Evolutionary conservation across 2,797 vertebrate genomes (phyloP).

Genomic region (Merluccius polli): DNA sequence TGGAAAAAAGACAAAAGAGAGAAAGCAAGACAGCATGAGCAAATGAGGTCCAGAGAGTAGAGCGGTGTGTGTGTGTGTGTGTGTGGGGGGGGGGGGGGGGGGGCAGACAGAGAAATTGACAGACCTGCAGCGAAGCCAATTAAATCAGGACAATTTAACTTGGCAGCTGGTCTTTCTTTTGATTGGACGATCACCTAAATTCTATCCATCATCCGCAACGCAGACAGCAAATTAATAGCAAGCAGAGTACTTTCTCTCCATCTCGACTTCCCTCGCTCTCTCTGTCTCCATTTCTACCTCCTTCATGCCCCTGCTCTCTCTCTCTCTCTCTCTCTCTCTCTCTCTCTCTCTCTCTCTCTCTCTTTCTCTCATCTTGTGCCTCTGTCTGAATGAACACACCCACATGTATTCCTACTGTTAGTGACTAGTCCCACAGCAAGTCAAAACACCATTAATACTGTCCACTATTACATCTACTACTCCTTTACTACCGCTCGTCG

Average conservation of each 20-base stretch:
- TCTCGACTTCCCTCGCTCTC: neutral
- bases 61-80: neutral
- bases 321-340: neutral
- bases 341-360: neutral
- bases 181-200: constrained; percentile 2
- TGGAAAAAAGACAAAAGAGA: neutral
- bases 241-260: neutral
- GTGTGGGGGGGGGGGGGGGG: neutral
- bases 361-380: no score
- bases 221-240: constrained; percentile 3
- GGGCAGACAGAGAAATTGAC: neutral
- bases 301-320: neutral
- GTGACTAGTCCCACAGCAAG: neutral
- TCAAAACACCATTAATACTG: neutral
- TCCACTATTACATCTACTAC: neutral
- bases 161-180: constrained; percentile 5
- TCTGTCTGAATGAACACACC: no score
- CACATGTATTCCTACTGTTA: neutral
- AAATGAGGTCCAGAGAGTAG: neutral
- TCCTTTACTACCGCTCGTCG: neutral
- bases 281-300: neutral
- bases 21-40: neutral
- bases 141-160: constrained; percentile 6
- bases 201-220: constrained; percentile 4
- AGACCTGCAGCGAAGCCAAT: neutral